Evolutionary conservation across 2,888 invertebrate genomes (phyloP), one percentile per base, ranked within the genome.

Genomic region (Odontothrips loti): DNA sequence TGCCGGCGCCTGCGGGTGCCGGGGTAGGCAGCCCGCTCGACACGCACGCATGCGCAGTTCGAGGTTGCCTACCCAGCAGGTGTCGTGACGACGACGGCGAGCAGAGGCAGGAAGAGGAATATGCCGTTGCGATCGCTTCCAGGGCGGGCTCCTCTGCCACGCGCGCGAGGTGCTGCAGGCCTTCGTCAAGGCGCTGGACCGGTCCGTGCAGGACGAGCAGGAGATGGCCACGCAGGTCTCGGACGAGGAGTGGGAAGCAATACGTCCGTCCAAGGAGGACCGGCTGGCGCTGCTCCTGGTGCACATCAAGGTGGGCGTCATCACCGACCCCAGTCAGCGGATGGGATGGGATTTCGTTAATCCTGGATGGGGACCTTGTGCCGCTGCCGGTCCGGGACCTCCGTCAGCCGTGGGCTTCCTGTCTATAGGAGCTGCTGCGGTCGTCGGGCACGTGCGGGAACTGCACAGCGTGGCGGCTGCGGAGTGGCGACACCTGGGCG

Each of bases 191-290:
- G 92, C 93, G 0, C 85, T 95, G 81, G 93, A 94, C 79, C 89
- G 90, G 68, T 91, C 93, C 0, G 90, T 93, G 1, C 88, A 90
- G 79, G 93, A 92, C 75, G 95, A 96, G 87, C 89, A 91, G 80
- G 92, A 93, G 47, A 89, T 93, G 68, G 93, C 93, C 9, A 90
- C 91, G 1, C 92, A 93, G 86, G 93, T 95, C 4, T 95, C 94
- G 0, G 94, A 94, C 84, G 95, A 95, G 86, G 95, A 96, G 88
- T 96, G 95, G 93, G 94, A 95, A 85, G 91, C 93, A 0, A 92
- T 95, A 83, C 90, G 93, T 84, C 92, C 93, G 0, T 91, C 91
- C 1, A 94, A 94, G 86, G 84, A 87, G 11, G 93, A 94, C 84
- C 89, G 93, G 84, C 89, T 92, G 82, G 88, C 89, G 51, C 91